Conservation (phyloP, 2,888 invertebrate genomes). For the Corythucha ciliata region DNA sequence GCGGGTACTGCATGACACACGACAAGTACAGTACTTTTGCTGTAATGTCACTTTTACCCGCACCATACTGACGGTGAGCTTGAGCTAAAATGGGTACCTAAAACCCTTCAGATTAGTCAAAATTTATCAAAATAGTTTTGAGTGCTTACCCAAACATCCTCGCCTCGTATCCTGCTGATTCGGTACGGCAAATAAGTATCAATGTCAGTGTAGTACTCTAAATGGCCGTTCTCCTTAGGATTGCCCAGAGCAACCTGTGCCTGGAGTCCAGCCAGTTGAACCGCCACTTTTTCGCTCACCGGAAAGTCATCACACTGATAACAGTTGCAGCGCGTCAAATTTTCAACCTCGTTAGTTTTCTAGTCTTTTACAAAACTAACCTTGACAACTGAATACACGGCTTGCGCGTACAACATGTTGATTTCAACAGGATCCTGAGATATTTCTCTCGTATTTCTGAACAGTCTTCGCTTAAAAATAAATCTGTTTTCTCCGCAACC, state of each 20-base stretch:
- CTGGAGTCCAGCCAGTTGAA: slow-evolving; percentile 87
- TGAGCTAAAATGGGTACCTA: slow-evolving; percentile 73
- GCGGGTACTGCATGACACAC: slow-evolving; percentile 92
- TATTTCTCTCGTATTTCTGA: slow-evolving; percentile 76
- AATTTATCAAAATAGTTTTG: background rate
- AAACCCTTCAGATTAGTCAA: no score
- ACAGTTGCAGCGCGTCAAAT: background rate
- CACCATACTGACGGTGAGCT: slow-evolving; percentile 82
- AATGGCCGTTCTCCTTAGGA: slow-evolving; percentile 62
- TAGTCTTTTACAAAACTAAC: slow-evolving; percentile 43
- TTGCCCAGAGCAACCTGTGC: slow-evolving; percentile 91
- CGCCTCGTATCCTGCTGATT: slow-evolving; percentile 65
- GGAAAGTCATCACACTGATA: slow-evolving; percentile 84
- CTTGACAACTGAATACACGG: slow-evolving; percentile 89
- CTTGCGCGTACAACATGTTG: slow-evolving; percentile 86
- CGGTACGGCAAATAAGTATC: slow-evolving; percentile 80
- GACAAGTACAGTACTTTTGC: slow-evolving; percentile 89
- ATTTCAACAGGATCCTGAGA: slow-evolving; percentile 94
- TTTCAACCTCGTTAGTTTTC: background rate
- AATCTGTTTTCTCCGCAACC: slow-evolving; percentile 83
- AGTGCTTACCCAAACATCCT: slow-evolving; percentile 66
- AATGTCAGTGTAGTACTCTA: slow-evolving; percentile 83
- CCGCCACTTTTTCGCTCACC: slow-evolving; percentile 86
- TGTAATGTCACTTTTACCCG: slow-evolving; percentile 81
- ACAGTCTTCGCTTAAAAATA: slow-evolving; percentile 82